Base-by-base conservation (phyloP, 2,888 invertebrate species). In the Agriopis aurantiaria region DNA sequence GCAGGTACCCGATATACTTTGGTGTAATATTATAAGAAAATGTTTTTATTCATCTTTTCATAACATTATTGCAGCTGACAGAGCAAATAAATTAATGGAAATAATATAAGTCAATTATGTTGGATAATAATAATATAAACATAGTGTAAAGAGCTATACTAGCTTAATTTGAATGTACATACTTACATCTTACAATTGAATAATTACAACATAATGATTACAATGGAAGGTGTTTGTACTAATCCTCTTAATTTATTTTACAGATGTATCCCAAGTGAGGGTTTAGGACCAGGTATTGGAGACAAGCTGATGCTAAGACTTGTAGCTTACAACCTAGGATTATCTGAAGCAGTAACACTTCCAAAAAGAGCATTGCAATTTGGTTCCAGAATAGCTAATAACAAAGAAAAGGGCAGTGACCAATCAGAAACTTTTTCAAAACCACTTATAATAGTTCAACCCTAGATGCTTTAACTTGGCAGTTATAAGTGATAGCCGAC, bases 281-380 rank as follows among this genome's bases (percentile, higher is more conserved):
- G 92, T 60, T 89, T 97, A 80, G 96, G 96, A 41, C 95, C 96
- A 80, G 99, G 99, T 40, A 81, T 98, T 62, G 99, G 99, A n/a
- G 99, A 99, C 85, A 99, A 99, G 89, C 91, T 99, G 61, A 93
- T 99, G 60, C 92, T 99, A 55, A 95, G 99, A 78, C 92, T 97
- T 33, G 92, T 96, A 63, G 98, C 97, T 0, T 95, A 95, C 78
- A 89, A 95, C 72, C 87, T 98, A 49, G 97, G 97, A 0, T 91
- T 98, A 49, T 87, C 85, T 73, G 89, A 93, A 64, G 96, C 96
- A 7, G 96, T 97, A 6, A 88, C 89, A 55, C 95, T 98, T 60
- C 98, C 98, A 55, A 99, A 99, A 90, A 93, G 98, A 85, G 99
- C 99, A 0, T 96, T 99, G 79, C 99, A 99, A 88, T 99, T 99